These are phyloP conservation scores for Tamandua tetradactyla DNA, from an alignment of 2,797 vertebrate genomes.

Conservation along the genomic window DNA sequence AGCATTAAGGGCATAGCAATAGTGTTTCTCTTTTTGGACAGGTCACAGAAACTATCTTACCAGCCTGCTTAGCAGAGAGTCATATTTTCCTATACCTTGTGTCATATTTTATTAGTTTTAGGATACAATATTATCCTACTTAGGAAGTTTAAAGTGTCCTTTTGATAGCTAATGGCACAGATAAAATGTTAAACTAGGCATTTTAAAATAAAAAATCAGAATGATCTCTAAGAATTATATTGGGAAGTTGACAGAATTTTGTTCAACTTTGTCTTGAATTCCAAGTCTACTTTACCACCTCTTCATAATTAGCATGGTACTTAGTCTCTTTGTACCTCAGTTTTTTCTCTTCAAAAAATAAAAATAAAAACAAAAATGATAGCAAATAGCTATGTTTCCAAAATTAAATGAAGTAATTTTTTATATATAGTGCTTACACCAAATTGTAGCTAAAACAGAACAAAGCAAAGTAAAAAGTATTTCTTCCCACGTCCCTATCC, in stretches of 20 bases:
- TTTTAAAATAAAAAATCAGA: constrained; percentile 81
- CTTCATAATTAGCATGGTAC: background rate
- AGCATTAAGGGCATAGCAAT: constrained; percentile 87
- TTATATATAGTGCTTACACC: background rate
- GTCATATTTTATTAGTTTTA: constrained; percentile 88
- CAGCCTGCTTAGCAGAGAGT: constrained; percentile 83
- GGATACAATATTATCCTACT: constrained; percentile 81
- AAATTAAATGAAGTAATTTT: background rate
- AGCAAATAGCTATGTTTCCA: background rate
- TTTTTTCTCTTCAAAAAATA: background rate
- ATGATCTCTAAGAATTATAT: constrained; percentile 57
- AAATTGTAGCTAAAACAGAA: background rate
- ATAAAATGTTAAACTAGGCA: constrained; percentile 84
- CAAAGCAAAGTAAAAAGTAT: background rate
- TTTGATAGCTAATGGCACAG: constrained; percentile 85
- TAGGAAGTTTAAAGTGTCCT: constrained; percentile 81
- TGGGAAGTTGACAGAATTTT: background rate
- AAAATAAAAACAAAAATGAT: background rate
- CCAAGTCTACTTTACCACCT: background rate
- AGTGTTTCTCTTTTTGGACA: constrained; percentile 90
- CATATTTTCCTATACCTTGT: constrained; percentile 85
- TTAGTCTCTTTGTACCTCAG: background rate
- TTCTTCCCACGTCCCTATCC: background rate
- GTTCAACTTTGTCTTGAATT: background rate
- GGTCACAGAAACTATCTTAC: constrained; percentile 85